Evolutionary conservation across 2,113 vertebrate genomes (phyloP).

Genomic region (Arizona elegans): DNA sequence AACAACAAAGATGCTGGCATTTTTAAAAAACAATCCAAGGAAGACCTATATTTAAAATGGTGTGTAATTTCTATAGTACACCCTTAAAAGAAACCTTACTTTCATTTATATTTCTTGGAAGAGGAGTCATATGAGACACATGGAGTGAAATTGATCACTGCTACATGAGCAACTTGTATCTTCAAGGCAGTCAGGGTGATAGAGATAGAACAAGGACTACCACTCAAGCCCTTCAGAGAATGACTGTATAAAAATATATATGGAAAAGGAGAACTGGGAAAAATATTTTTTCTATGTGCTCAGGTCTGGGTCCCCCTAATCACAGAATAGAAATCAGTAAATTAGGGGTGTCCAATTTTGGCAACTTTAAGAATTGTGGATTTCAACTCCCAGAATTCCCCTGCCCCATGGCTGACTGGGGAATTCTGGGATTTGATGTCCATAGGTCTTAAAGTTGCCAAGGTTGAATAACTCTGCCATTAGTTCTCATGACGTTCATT

Average conservation of each 20-base stretch:
- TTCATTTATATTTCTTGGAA: background rate
- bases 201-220: background rate
- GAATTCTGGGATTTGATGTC: no score
- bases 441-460: no score
- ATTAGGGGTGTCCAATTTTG: background rate
- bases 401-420: no score
- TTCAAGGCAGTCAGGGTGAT: background rate
- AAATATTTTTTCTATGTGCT: background rate
- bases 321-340: background rate
- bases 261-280: background rate
- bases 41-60: background rate
- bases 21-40: constrained; percentile 15
- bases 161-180: background rate
- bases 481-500: background rate
- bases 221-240: background rate
- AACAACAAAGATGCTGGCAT: constrained; percentile 15
- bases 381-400: background rate
- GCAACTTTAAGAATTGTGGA: background rate
- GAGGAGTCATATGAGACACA: background rate
- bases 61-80: background rate
- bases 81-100: background rate
- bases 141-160: background rate
- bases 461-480: background rate
- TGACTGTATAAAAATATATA: background rate
- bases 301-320: background rate